These are phyloP conservation scores for Myotis davidii DNA, from an alignment of 2,113 vertebrate genomes.

Conservation along the genomic window DNA sequence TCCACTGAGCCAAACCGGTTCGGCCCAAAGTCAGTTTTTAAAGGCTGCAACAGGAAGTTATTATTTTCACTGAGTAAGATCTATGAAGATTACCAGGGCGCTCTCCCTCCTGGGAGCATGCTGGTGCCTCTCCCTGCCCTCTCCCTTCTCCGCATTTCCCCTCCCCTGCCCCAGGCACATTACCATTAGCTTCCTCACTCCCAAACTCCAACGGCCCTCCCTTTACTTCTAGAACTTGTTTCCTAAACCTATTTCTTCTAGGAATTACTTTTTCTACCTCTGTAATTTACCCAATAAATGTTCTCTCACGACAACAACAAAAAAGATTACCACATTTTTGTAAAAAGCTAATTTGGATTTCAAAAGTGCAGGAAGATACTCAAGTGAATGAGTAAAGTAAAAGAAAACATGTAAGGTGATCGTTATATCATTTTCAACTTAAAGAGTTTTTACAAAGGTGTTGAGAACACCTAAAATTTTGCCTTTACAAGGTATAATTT, in stretches of 20 bases:
- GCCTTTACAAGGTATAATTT: conserved; percentile 5
- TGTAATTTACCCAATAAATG: no score
- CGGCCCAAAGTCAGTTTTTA: conserved; percentile 29
- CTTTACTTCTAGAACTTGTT: no score
- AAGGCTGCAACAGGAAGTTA: conserved; percentile 26
- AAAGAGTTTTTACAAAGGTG: conserved; percentile 3
- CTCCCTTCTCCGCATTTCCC: no score
- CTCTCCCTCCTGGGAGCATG: no score
- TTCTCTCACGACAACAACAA: no score
- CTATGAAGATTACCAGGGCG: not conserved
- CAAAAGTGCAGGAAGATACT: conserved; percentile 48
- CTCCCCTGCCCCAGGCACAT: no score
- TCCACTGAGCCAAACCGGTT: no score
- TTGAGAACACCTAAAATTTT: conserved; percentile 26
- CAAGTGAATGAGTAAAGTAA: conserved; percentile 35
- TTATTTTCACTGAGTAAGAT: conserved; percentile 47
- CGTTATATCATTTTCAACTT: conserved; percentile 8
- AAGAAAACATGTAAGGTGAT: not conserved
- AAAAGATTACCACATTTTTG: conserved; percentile 20
- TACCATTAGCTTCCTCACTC: no score
- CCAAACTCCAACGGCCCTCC: no score
- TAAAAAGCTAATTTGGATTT: conserved; percentile 57
- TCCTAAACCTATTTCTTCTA: no score
- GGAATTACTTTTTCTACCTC: no score
- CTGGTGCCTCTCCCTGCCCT: no score